Evolutionary conservation across 1,140 invertebrate genomes (phyloP).

Genomic region (Dolichoris vasculosae): DNA sequence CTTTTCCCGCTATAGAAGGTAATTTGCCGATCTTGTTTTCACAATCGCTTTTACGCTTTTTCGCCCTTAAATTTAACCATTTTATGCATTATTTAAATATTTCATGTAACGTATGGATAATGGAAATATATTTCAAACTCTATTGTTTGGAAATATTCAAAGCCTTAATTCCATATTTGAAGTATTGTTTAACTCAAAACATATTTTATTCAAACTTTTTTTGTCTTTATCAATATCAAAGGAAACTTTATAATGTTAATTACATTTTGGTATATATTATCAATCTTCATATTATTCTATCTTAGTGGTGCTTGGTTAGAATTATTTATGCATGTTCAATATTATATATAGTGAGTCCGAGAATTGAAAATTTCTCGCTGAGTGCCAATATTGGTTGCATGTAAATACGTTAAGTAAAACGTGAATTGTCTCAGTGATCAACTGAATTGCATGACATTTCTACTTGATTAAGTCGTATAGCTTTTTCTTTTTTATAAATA

Average conservation of each 20-base stretch:
- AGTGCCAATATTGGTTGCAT: slow-evolving; percentile 37
- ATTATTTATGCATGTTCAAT: background rate
- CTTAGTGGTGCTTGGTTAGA: background rate
- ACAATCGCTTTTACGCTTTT: background rate
- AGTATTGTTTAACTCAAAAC: background rate
- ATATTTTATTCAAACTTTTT: no score
- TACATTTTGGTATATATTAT: background rate
- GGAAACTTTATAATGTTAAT: no score
- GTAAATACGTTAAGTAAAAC: background rate
- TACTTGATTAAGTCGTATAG: background rate
- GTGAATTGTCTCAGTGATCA: background rate
- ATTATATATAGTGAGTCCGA: slow-evolving; percentile 15
- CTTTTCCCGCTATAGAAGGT: slow-evolving; percentile 74
- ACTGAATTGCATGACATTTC: slow-evolving; percentile 15
- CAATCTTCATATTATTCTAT: background rate
- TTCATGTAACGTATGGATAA: background rate
- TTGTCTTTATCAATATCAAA: no score
- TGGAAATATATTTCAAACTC: background rate
- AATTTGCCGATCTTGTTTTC: background rate
- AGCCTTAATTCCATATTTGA: background rate
- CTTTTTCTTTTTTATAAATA: background rate
- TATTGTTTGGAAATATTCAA: background rate
- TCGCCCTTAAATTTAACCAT: background rate
- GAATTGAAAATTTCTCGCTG: slow-evolving; percentile 31
- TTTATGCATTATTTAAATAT: no score